Evolutionary conservation across 2,113 vertebrate genomes (phyloP).

Genomic region (Pelodiscus sinensis): DNA sequence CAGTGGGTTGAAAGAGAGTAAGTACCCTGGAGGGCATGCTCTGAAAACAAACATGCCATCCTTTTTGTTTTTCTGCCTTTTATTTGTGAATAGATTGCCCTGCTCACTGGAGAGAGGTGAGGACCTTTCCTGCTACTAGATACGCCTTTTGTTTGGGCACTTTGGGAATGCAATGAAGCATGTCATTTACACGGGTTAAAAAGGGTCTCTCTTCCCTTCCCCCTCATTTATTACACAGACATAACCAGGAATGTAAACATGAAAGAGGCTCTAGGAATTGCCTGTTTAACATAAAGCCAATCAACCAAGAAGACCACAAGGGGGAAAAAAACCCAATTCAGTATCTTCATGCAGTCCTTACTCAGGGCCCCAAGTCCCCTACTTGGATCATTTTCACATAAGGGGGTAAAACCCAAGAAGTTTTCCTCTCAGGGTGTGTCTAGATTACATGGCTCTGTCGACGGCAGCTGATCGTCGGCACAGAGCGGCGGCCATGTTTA

Average conservation of each 20-base stretch:
- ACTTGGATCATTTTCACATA: background rate
- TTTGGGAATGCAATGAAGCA: slow-evolving; percentile 35
- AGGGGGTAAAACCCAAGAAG: background rate
- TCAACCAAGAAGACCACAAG: background rate
- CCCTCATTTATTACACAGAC: background rate
- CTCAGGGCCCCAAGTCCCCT: background rate
- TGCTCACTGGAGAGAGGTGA: slow-evolving; percentile 16
- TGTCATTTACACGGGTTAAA: background rate
- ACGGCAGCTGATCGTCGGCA: too few species aligned
- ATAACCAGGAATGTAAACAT: background rate
- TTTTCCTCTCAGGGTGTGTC: background rate
- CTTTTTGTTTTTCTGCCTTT: slow-evolving; percentile 3
- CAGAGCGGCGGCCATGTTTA: too few species aligned
- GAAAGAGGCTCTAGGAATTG: background rate
- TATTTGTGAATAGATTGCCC: background rate
- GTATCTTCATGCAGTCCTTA: background rate
- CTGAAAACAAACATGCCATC: slow-evolving; percentile 4
- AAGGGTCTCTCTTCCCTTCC: background rate
- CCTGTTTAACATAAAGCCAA: slow-evolving; percentile 16
- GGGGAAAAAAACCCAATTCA: background rate
- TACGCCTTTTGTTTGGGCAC: slow-evolving; percentile 1
- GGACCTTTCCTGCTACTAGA: slow-evolving; percentile 8
- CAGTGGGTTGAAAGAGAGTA: background rate
- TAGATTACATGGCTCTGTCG: too few species aligned
- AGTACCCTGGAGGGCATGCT: background rate